Conservation (phyloP, 2,797 vertebrate species). For the Chromis chromis region DNA sequence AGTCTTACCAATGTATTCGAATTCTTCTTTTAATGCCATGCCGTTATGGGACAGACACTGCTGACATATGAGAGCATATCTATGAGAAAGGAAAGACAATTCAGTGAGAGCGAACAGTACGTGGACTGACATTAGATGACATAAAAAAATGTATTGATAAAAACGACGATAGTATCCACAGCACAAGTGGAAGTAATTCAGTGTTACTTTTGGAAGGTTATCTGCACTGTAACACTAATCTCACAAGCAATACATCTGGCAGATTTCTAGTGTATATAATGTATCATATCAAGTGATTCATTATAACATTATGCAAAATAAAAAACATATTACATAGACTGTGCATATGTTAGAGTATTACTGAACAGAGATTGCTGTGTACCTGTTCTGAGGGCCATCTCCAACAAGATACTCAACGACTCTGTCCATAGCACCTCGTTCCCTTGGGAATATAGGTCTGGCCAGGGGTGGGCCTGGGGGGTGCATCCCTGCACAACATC, state of each 20-base stretch:
- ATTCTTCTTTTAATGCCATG: constrained; percentile 99
- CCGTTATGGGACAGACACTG: constrained; percentile 99
- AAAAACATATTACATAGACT: neutral
- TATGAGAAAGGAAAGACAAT: constrained; percentile 70
- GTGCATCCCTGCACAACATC: constrained; percentile 89
- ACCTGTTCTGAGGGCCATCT: constrained; percentile 99
- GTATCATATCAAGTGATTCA: neutral
- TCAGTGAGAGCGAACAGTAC: constrained; percentile 30
- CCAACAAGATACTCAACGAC: constrained; percentile 97
- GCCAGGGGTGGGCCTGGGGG: constrained; percentile 96
- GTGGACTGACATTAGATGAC: constrained; percentile 10
- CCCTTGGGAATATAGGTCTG: constrained; percentile 93
- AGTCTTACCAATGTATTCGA: constrained; percentile 98
- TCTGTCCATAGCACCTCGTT: constrained; percentile 93
- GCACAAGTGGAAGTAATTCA: constrained; percentile 1
- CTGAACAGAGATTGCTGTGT: constrained; percentile 33
- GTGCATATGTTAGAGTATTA: neutral
- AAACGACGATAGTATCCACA: constrained; percentile 1
- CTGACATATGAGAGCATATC: constrained; percentile 98
- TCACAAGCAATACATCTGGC: neutral
- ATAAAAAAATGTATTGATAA: constrained; percentile 31
- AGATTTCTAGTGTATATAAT: neutral
- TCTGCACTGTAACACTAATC: constrained; percentile 1
- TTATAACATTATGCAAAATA: neutral
- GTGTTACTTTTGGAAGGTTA: constrained; percentile 4